Evolutionary conservation across 2,888 invertebrate genomes (phyloP).

Genomic region (Cremastinae sp.): DNA sequence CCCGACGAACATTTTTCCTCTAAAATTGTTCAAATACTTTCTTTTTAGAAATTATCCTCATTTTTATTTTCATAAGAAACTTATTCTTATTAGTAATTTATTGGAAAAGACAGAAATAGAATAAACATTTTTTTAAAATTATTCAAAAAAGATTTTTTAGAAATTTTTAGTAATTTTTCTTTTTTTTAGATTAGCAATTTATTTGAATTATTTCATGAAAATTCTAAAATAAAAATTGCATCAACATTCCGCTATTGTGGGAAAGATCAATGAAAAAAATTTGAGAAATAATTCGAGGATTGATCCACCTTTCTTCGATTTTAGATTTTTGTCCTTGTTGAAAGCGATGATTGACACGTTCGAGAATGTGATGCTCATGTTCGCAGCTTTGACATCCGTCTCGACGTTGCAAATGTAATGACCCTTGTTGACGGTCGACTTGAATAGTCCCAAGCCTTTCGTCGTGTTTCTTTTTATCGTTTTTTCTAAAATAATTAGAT

Average conservation of each 20-base stretch:
- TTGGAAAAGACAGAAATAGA: too few species aligned
- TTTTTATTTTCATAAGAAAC: too few species aligned
- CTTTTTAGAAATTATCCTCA: too few species aligned
- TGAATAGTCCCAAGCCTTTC: conserved; percentile 61
- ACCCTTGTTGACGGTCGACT: conserved; percentile 46
- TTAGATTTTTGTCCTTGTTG: conserved; percentile 55
- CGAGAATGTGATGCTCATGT: conserved; percentile 58
- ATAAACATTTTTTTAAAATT: too few species aligned
- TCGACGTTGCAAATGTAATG: conserved; percentile 59
- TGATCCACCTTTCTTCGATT: conserved; percentile 61
- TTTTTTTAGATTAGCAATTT: not conserved
- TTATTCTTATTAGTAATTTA: too few species aligned
- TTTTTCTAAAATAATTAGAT: conserved; percentile 37
- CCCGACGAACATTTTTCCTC: conserved; percentile 62
- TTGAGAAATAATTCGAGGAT: too few species aligned
- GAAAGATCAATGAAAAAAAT: too few species aligned
- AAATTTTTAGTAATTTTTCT: too few species aligned
- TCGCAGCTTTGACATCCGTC: conserved; percentile 38
- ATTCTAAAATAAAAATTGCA: not conserved
- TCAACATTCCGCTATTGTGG: too few species aligned
- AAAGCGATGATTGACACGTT: conserved; percentile 66
- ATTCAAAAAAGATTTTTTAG: too few species aligned
- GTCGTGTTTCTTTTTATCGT: conserved; percentile 47
- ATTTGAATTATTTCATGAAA: not conserved
- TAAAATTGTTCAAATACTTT: conserved; percentile 50